Evolutionary conservation across 2,888 invertebrate species (phyloP).

Genomic region (Esperia sulphurella): DNA sequence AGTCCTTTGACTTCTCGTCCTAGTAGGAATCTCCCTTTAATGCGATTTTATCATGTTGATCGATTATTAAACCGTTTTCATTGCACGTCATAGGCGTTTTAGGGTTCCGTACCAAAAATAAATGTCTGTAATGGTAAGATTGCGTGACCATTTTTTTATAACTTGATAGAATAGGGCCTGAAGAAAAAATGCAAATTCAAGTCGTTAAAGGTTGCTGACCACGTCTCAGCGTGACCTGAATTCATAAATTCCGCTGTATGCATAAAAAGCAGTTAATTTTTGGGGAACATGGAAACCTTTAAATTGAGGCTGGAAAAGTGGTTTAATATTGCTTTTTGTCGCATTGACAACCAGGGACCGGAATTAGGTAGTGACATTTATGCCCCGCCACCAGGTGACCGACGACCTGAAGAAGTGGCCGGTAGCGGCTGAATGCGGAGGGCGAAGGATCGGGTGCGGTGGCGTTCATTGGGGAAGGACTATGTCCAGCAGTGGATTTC

Average conservation of each 20-base stretch:
- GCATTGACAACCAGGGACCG: too few relatives aligned
- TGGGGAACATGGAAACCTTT: background rate
- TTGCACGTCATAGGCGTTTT: slow-evolving; percentile 10
- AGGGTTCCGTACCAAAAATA: background rate
- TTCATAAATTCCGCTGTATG: background rate
- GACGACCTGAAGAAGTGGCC: too few relatives aligned
- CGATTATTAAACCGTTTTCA: slow-evolving; percentile 37
- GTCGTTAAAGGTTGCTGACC: background rate
- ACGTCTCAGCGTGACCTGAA: too few relatives aligned
- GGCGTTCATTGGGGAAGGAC: too few relatives aligned
- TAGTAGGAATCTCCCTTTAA: slow-evolving; percentile 29
- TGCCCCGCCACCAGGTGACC: too few relatives aligned
- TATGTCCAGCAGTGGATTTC: too few relatives aligned
- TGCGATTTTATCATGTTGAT: slow-evolving; percentile 39
- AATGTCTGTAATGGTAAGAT: background rate
- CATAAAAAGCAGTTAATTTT: background rate
- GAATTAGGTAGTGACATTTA: too few relatives aligned
- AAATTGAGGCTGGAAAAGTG: too few relatives aligned
- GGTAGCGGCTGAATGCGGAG: too few relatives aligned
- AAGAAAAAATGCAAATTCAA: background rate
- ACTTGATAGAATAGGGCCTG: background rate
- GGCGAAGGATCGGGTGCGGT: too few relatives aligned
- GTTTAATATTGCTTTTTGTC: too few relatives aligned
- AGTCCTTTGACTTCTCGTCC: background rate
- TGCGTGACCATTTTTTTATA: background rate